A percentile compares a stretch with the other conserved stretches of the same genome.
Conservation (phyloP, 2,888 invertebrate species). For the Silvanus unidentatus region DNA sequence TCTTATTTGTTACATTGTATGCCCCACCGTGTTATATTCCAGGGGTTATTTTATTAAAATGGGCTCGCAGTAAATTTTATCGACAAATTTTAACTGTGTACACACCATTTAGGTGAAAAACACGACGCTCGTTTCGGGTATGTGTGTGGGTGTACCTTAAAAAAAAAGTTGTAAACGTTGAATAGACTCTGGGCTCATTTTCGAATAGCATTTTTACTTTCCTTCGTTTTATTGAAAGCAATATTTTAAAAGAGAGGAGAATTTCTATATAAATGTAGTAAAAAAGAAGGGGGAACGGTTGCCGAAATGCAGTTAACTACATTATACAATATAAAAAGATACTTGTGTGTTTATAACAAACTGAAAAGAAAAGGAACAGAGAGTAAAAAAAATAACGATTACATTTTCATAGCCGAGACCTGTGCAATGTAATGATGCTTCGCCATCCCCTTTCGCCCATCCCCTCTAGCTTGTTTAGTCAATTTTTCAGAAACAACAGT, state of each 20-base stretch:
- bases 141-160: slow-evolving; percentile 12
- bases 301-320: neutral
- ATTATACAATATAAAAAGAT: neutral
- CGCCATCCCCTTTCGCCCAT: neutral
- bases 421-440: neutral
- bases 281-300: no score
- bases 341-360: neutral
- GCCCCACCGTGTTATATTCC: slow-evolving; percentile 1
- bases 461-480: neutral
- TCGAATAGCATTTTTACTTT: neutral
- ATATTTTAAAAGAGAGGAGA: no score
- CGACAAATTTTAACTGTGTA: slow-evolving; percentile 6
- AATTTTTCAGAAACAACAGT: neutral
- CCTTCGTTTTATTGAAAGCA: no score
- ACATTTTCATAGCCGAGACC: neutral
- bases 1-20: slow-evolving; percentile 5
- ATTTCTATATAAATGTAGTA: neutral
- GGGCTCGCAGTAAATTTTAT: slow-evolving; percentile 9
- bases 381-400: neutral
- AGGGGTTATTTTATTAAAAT: slow-evolving; percentile 5
- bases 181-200: slow-evolving; percentile 4
- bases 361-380: neutral
- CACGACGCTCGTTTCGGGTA: slow-evolving; percentile 7
- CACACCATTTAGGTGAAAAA: slow-evolving; percentile 8
- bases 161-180: slow-evolving; percentile 14